Conservation (phyloP, 2,888 invertebrate genomes). For the Pseudeuparius sepicola region DNA sequence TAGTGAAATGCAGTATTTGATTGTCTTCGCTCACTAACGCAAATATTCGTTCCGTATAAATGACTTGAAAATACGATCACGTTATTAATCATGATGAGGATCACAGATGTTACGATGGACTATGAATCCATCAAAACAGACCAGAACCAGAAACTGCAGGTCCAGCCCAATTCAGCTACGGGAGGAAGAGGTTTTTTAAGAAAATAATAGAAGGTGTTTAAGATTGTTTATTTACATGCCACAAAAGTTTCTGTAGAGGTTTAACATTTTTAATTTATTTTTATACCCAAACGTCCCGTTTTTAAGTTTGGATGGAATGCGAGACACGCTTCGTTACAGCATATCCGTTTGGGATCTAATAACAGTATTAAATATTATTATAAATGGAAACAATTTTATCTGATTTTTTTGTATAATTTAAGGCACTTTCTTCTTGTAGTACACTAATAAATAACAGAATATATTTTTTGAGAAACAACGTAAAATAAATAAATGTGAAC, state of each 20-base stretch:
- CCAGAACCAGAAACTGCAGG: no score
- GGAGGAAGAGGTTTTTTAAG: no score
- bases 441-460: conserved; percentile 16
- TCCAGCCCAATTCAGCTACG: no score
- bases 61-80: no score
- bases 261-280: background rate
- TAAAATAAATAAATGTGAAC: conserved; percentile 28
- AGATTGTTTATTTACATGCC: no score
- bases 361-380: conserved; percentile 12
- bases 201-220: no score
- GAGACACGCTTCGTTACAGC: conserved; percentile 35
- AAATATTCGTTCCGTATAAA: no score
- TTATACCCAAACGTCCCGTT: conserved; percentile 4
- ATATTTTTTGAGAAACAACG: conserved; percentile 17
- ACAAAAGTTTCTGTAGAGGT: conserved; percentile 1
- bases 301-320: conserved; percentile 32
- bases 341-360: conserved; percentile 10
- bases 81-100: no score
- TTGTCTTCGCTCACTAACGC: no score
- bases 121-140: no score
- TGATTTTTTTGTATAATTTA: conserved; percentile 30
- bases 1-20: no score
- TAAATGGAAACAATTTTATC: conserved; percentile 15
- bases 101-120: no score
- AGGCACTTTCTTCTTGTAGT: conserved; percentile 31